Base-by-base conservation (phyloP, 2,888 invertebrate genomes). In the Caradrina clavipalpis region DNA sequence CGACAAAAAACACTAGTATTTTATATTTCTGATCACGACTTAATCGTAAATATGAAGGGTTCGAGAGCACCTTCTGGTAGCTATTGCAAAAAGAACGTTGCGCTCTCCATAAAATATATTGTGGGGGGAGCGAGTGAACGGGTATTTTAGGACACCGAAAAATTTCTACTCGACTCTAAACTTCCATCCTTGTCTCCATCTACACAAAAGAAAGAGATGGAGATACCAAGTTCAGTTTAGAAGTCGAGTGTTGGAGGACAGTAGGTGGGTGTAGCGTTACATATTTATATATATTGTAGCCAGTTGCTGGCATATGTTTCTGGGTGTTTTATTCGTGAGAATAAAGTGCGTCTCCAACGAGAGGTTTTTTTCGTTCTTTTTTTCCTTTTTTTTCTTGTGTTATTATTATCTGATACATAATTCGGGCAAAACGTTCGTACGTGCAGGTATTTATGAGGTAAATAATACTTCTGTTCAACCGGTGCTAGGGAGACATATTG, bases 11-110 rank as follows among this genome's bases (percentile, higher is more conserved):
- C 89, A 88, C 88, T 88, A 88, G 87, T 92, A 91, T 90, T 93
- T 95, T 94, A 94, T 93, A 91, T 95, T 95, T 95, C 95, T 91
- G 94, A 95, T 95, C 95, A 95, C 95, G 95, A 91, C 92, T 95
- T 94, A 94, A 95, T 95, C 95, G 95, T 95, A 95, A 95, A 95
- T 95, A 95, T 95, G 95, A 95, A 94, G 94, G 95, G 95, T 93
- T 91, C 91, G 91, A 88, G 89, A 93, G 94, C 94, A 94, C 95
- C 95, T 95, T 94, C 94, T 95, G 95, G 90, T 88, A 86, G 91
- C 94, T 95, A 95, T 95, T 95, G 95, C 95, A 94, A 95, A 95
- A 95, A 95, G 94, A 95, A 92, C 91, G 92, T 86, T 90, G 90
- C 91, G 90, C 93, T 94, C 94, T 94, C 93, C 94, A 95, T 95